Conservation (phyloP, 2,888 invertebrate species). For the Xestia xanthographa region DNA sequence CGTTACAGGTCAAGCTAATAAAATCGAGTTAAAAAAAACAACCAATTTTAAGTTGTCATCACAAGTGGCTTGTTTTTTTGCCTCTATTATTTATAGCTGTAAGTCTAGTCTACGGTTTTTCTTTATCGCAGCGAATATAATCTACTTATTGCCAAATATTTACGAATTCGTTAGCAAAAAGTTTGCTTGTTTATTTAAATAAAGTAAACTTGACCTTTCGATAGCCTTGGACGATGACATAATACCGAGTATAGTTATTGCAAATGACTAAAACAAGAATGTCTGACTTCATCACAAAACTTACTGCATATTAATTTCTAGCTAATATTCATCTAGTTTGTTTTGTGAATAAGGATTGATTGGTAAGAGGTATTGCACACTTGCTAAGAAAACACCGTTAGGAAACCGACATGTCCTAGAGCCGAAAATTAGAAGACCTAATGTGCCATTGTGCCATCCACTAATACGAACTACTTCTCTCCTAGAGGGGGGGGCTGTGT, state of each 20-base stretch:
- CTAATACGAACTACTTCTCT: background rate
- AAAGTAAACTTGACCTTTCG: slow-evolving; percentile 57
- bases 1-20: background rate
- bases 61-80: background rate
- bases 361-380: slow-evolving; percentile 13
- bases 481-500: background rate
- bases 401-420: background rate
- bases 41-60: background rate
- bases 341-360: slow-evolving; percentile 9
- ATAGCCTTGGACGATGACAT: slow-evolving; percentile 62
- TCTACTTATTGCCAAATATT: slow-evolving; percentile 6
- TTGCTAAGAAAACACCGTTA: background rate
- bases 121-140: background rate
- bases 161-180: slow-evolving; percentile 17
- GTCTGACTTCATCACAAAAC: slow-evolving; percentile 59
- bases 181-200: slow-evolving; percentile 8
- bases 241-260: slow-evolving; percentile 57
- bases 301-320: slow-evolving; percentile 52
- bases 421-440: background rate
- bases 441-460: background rate
- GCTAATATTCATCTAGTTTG: background rate
- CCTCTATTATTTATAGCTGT: background rate
- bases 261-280: slow-evolving; percentile 50
- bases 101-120: background rate
- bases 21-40: background rate